Conservation (phyloP, 2,113 vertebrate genomes). For the Corythaixoides concolor region DNA sequence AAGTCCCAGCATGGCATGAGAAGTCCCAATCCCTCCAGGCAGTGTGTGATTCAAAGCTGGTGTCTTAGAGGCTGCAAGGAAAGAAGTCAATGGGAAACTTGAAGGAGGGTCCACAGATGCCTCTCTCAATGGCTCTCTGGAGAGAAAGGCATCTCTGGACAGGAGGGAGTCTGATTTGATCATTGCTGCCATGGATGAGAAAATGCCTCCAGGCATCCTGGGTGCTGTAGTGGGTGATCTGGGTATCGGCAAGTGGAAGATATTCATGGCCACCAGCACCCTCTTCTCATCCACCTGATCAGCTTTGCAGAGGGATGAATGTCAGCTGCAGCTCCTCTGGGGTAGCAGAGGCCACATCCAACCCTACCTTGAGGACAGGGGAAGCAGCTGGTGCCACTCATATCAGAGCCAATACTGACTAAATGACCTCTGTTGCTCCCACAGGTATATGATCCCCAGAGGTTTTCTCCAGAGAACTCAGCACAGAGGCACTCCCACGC, state of each 20-base stretch:
- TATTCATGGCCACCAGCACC: neutral
- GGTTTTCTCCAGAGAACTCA: conserved; percentile 87
- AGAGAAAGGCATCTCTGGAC: neutral
- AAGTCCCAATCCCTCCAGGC: neutral
- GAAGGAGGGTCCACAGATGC: neutral
- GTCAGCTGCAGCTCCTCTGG: neutral
- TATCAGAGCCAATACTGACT: neutral
- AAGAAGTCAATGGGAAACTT: neutral
- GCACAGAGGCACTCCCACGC: conserved; percentile 81
- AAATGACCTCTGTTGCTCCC: neutral
- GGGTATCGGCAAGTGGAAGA: neutral
- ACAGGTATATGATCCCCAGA: conserved; percentile 87
- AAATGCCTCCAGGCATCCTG: neutral
- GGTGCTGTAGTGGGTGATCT: accelerated
- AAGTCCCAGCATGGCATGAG: neutral
- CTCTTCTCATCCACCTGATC: neutral
- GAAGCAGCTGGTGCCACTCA: neutral
- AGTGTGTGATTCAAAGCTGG: neutral
- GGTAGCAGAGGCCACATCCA: neutral
- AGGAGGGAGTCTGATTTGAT: neutral
- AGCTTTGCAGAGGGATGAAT: neutral
- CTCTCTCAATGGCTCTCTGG: neutral
- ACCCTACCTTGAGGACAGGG: neutral
- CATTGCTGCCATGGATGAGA: neutral
- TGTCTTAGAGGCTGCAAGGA: neutral